Evolutionary conservation across 1,140 invertebrate species (phyloP), one percentile per base, ranked within the genome.

Genomic region (Delia radicum): DNA sequence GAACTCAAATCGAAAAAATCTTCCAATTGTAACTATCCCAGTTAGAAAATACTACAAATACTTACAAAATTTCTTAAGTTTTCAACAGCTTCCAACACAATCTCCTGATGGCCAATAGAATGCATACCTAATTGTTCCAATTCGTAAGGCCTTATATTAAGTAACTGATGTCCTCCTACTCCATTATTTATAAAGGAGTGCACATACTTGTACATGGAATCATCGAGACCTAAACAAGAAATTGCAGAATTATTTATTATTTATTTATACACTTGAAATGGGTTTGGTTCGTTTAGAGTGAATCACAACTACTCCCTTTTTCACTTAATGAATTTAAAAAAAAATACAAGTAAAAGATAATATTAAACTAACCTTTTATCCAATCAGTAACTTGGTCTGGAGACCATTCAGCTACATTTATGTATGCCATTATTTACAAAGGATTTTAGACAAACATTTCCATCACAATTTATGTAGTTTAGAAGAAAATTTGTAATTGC

Each of bases 371-470:
- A 93, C 95, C 96, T 92, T 94, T 93, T 76, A 97, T 87, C 96
- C 96, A 98, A 84, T 96, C 95, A 77, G 92, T 94, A 74, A 97
- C 95, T 90, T 97, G 94, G 81, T 96, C 94, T n/a, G 94, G 92
- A 78, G 93, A 93, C 96, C 96, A 98, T 88, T 96, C 94, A 76
- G 91, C 93, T 79, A 97, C 93, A 88, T 96, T 96, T 80, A 96
- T 92, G 87, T 94, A 94, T 85, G 93, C 93, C 93, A 94, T 94
- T 79, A 24, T 65, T 63, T 31, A 1, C 0, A 21, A 69, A 21
- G 28, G 27, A 31, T 18, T 33, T 33, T 37, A 67, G n/a, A n/a
- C n/a, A n/a, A n/a, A n/a, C n/a, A n/a, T n/a, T 31, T 28, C 48
- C 48, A 55, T 55, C 24, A 18, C n/a, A 21, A 55, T 18, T 7